phyloP scores from a whole-genome alignment of 2,888 invertebrate species.

The Priocnemis perturbator region DNA sequence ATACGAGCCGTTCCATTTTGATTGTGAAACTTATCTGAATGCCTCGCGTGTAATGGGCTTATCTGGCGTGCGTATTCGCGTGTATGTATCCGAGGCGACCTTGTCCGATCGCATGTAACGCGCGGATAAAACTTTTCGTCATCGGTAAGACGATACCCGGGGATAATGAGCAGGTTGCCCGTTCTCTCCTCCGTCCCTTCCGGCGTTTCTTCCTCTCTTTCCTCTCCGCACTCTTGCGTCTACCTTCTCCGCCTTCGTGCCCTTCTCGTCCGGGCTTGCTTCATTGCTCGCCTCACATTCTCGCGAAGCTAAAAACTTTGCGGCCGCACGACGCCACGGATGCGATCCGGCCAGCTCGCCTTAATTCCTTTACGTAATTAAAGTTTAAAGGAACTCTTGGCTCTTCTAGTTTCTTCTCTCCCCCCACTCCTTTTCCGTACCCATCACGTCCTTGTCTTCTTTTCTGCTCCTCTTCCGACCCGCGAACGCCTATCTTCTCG shows the following conservation, averaged over 20 bases:
- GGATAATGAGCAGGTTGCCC: not conserved
- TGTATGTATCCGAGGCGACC: not conserved
- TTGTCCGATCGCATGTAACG: constrained; percentile 5
- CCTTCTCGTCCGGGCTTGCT: not conserved
- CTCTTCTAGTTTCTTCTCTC: too few species aligned
- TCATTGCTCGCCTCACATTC: too few species aligned
- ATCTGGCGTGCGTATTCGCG: constrained; percentile 1
- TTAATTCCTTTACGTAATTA: too few species aligned
- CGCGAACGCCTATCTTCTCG: too few species aligned
- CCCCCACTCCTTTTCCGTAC: too few species aligned
- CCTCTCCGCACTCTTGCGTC: not conserved
- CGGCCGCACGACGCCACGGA: too few species aligned
- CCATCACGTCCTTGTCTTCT: too few species aligned
- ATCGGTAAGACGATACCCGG: not conserved
- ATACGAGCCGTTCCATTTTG: constrained; percentile 1
- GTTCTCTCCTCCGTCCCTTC: not conserved
- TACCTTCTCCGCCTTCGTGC: not conserved
- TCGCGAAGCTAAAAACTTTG: too few species aligned
- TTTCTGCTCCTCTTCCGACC: too few species aligned
- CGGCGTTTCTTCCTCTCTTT: not conserved
- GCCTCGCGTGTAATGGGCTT: constrained; percentile 7
- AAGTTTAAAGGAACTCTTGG: too few species aligned
- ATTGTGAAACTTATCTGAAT: constrained; percentile 9
- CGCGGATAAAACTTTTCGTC: constrained; percentile 5
- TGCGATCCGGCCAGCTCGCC: too few species aligned